Evolutionary conservation across 2,888 invertebrate species (phyloP), one percentile per base, ranked within the genome.

Genomic region (Lasioglossum marginatum): DNA sequence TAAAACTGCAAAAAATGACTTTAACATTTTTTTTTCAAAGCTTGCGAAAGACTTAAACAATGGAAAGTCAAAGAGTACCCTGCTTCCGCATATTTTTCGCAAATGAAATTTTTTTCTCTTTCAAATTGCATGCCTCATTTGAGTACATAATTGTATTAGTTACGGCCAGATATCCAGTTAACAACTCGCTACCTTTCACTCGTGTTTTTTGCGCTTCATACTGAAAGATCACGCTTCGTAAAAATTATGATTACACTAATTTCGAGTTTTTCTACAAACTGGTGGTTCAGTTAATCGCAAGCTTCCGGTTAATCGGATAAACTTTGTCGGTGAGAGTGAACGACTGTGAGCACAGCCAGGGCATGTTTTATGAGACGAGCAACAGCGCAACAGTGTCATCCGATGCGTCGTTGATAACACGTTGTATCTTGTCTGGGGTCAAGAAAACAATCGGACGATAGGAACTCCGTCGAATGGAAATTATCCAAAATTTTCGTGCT

Each of bases 381-480:
- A 43, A 6, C 57, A 14, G 34, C 34, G 0, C 45, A 19, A 5
- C 23, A 45, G 27, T 73, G 37, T 68, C 52, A 31, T 16, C 8
- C 10, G 8, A 34, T 16, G 1, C 8, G 5, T 19, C 16, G 37
- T 2, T 16, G 70, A n/a, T 77, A 14, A 68, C 31, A 31, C 19
- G 23, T 52, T 12, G 31, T n/a, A 34, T 45, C 8, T 57, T 57
- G n/a, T 19, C 16, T 31, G 31, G 27, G 82, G 63, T 66, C 72
- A 76, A 72, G n/a, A 57, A 75, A 82, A 73, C 63, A 68, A 43
- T 68, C 23, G 48, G 31, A 63, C 63, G 23, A 68, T 40, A 34
- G 6, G 34, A 79, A 43, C 27, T 31, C 23, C 37, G 60, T 66
- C n/a, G 63, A 27, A 57, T 52, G 57, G n/a, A 27, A 80, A 80